These are phyloP conservation scores for Tipula lateralis DNA, from an alignment of 2,888 invertebrate species.

Conservation along the genomic window DNA sequence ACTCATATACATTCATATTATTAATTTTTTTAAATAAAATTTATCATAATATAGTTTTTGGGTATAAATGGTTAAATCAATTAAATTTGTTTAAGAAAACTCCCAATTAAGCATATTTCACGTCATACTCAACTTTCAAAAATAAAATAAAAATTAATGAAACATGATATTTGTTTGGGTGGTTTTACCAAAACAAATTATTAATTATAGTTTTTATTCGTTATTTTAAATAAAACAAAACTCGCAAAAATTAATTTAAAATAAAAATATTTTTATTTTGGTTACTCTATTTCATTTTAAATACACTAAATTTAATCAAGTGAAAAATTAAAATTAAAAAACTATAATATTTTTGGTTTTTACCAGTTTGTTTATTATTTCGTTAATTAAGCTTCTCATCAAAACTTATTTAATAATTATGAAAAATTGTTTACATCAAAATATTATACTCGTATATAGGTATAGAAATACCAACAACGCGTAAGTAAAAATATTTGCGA, in stretches of 20 bases:
- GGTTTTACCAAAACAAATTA: not conserved
- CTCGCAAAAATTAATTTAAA: not conserved
- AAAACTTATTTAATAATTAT: not conserved
- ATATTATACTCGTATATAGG: not conserved
- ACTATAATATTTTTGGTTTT: not conserved
- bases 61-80: conserved; percentile 19
- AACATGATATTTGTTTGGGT: conserved; percentile 24
- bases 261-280: not conserved
- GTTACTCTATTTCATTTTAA: conserved; percentile 24
- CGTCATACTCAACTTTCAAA: conserved; percentile 11
- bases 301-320: not conserved
- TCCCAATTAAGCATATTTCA: conserved; percentile 13
- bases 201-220: not conserved
- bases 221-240: not conserved
- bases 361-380: not conserved
- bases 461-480: not conserved
- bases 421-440: not conserved
- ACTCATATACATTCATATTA: not conserved
- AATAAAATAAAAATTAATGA: not conserved
- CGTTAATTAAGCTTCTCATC: not conserved
- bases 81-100: not conserved
- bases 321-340: not conserved
- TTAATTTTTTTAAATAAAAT: not conserved
- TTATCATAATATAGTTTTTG: not conserved
- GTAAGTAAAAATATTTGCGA: too few species aligned